A percentile compares a stretch with the other conserved stretches of the same genome.
phyloP scores from a whole-genome alignment of 2,797 vertebrate species.

The Ceryle rudis region DNA sequence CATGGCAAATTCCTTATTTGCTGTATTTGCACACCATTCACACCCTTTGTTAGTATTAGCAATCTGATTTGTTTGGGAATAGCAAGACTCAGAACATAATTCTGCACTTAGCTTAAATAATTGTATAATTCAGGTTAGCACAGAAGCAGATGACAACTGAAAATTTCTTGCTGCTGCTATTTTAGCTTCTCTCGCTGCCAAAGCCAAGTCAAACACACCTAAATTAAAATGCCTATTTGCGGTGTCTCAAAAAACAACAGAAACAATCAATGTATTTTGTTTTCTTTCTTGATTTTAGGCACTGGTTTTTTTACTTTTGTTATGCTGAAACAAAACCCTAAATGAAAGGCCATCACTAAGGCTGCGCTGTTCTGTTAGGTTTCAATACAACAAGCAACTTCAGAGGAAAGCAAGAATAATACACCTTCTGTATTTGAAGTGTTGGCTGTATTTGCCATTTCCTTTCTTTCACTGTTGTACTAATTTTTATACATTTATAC shows the following conservation, averaged over 20 bases:
- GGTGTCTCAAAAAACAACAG: neutral
- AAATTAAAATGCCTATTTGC: conserved; percentile 26
- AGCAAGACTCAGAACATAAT: neutral
- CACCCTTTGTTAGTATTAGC: neutral
- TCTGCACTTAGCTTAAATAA: conserved; percentile 4
- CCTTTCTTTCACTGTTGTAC: neutral
- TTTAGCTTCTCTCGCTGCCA: conserved; percentile 16
- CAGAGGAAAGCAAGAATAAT: neutral
- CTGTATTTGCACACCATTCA: neutral
- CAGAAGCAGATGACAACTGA: neutral
- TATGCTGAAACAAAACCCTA: neutral
- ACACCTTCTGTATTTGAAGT: neutral
- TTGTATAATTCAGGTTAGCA: conserved; percentile 2
- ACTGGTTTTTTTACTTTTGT: neutral
- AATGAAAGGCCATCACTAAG: neutral
- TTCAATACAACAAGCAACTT: neutral
- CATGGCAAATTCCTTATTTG: neutral
- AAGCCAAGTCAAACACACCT: conserved; percentile 16
- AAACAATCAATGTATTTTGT: neutral
- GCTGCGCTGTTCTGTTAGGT: neutral
- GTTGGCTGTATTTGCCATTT: neutral
- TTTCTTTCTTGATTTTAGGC: neutral
- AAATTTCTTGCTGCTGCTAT: conserved; percentile 1
- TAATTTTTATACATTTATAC: neutral
- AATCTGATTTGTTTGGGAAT: neutral